A percentile compares a stretch with the other conserved stretches of the same genome.
Conservation (phyloP, 2,113 vertebrate species). For the Numida meleagris region DNA sequence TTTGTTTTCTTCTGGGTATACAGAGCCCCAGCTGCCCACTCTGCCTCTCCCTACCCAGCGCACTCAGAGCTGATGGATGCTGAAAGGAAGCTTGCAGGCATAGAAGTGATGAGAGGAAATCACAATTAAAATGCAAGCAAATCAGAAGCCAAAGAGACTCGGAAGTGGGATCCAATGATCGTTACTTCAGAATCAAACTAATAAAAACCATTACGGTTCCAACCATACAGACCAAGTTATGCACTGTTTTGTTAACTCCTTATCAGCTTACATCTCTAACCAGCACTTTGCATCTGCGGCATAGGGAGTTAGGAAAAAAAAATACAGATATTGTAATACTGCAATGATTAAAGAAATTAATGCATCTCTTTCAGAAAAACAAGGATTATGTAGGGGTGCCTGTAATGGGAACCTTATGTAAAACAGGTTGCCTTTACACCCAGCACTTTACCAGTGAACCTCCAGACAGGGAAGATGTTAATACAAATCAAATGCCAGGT, state of each 20-base stretch:
- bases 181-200: neutral
- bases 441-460: neutral
- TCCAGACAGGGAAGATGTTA: neutral
- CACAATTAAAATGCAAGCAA: constrained; percentile 28
- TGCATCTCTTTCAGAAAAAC: neutral
- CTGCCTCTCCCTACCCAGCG: neutral
- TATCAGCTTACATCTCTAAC: constrained; percentile 12
- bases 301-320: neutral
- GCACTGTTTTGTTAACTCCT: neutral
- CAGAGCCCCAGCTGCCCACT: neutral
- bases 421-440: neutral
- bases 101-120: constrained; percentile 32
- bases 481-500: constrained; percentile 24
- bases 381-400: neutral
- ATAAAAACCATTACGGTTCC: constrained; percentile 1
- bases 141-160: constrained; percentile 35
- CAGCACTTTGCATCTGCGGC: neutral
- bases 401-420: neutral
- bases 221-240: neutral
- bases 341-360: neutral
- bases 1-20: neutral
- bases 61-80: neutral
- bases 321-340: neutral
- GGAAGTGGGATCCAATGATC: neutral
- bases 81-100: constrained; percentile 13